These are phyloP conservation scores for Elegia similella DNA, from an alignment of 2,888 invertebrate genomes.

Conservation along the genomic window DNA sequence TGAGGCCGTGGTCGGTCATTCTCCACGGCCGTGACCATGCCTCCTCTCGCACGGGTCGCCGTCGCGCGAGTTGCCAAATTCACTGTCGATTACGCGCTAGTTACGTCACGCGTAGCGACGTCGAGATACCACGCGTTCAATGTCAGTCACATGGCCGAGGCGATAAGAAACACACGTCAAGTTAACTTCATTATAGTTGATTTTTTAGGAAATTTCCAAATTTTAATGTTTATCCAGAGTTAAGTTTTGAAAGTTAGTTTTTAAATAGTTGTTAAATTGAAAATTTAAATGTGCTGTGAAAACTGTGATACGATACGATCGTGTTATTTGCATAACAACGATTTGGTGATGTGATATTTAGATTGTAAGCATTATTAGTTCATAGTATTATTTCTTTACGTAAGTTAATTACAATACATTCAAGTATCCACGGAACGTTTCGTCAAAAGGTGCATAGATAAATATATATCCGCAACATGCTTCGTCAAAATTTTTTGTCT, in stretches of 20 bases:
- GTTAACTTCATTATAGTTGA: neutral
- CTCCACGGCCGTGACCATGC: conserved; percentile 1
- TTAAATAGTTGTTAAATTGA: neutral
- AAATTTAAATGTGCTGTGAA: neutral
- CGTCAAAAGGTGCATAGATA: no score
- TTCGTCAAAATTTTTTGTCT: no score
- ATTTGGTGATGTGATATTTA: neutral
- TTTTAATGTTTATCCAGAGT: no score
- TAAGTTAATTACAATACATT: no score
- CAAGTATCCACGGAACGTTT: no score
- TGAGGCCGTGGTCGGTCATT: neutral
- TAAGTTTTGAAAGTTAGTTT: no score
- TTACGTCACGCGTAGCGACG: neutral
- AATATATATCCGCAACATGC: no score
- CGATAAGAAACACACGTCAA: neutral
- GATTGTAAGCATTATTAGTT: neutral
- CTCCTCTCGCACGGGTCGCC: neutral
- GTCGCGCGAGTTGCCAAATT: conserved; percentile 2
- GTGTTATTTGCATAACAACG: neutral
- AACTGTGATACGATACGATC: no score
- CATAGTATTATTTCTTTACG: no score
- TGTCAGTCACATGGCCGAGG: neutral
- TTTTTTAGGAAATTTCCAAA: neutral
- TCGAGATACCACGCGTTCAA: neutral
- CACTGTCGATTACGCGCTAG: conserved; percentile 7